A percentile compares a stretch with the other conserved stretches of the same genome.
phyloP scores from a whole-genome alignment of 2,113 vertebrate genomes.

The Pygoscelis antarcticus region DNA sequence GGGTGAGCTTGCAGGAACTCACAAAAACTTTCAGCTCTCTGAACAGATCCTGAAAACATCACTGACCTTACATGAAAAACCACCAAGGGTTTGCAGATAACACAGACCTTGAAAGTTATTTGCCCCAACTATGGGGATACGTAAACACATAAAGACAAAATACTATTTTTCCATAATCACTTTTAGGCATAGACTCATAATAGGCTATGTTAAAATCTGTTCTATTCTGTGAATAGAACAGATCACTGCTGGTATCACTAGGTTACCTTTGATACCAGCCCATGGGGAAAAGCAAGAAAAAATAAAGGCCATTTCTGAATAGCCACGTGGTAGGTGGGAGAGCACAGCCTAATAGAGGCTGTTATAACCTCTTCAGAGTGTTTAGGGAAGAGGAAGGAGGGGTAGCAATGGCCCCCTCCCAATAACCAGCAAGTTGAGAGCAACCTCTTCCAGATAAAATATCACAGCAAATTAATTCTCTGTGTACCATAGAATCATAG shows the following conservation, averaged over 20 bases:
- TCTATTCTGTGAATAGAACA: neutral
- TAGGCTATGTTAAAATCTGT: neutral
- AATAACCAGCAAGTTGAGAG: neutral
- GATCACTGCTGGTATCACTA: too few relatives aligned
- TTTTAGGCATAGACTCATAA: neutral
- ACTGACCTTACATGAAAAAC: neutral
- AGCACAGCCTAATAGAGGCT: neutral
- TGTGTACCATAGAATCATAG: too few relatives aligned
- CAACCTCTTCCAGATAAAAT: neutral
- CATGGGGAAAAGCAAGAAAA: neutral
- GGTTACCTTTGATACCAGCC: neutral
- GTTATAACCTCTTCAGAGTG: neutral
- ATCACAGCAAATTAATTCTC: neutral
- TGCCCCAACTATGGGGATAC: neutral
- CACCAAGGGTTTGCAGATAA: neutral
- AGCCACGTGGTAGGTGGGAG: neutral
- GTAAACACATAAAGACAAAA: neutral
- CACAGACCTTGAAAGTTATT: neutral
- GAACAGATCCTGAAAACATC: neutral
- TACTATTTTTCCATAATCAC: neutral
- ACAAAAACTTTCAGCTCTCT: neutral
- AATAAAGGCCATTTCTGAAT: neutral
- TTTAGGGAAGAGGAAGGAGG: neutral
- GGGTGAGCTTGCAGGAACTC: neutral
- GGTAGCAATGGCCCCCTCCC: neutral